A percentile compares a stretch with the other conserved stretches of the same genome.
These are phyloP conservation scores for Reticulitermes speratus DNA, from an alignment of 1,140 invertebrate genomes.

Conservation along the genomic window DNA sequence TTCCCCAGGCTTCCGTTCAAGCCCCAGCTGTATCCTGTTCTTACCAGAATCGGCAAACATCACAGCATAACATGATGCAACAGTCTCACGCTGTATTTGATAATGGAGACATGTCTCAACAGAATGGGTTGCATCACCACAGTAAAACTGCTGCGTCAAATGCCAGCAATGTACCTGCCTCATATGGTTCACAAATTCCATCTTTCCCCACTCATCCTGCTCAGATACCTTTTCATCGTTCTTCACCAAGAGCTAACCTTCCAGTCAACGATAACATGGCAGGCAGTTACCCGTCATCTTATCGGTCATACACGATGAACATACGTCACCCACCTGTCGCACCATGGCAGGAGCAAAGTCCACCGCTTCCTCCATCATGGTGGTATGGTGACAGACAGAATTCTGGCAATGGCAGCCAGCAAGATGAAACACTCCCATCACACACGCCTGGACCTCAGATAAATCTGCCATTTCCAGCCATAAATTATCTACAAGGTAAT, in stretches of 20 bases:
- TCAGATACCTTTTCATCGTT: neutral
- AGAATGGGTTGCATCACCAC: neutral
- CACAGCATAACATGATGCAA: neutral
- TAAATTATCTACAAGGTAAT: slow-evolving; percentile 14
- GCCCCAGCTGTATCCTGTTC: neutral
- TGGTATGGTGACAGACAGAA: slow-evolving; percentile 7
- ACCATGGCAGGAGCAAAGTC: neutral
- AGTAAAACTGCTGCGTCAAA: neutral
- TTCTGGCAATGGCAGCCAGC: neutral
- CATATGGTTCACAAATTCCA: neutral
- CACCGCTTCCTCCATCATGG: neutral
- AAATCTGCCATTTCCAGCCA: neutral
- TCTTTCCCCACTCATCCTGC: neutral
- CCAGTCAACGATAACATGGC: neutral
- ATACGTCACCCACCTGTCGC: neutral
- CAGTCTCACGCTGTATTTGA: neutral
- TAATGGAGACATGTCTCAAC: neutral
- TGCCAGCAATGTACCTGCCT: neutral
- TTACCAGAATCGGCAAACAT: neutral
- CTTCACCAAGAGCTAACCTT: neutral
- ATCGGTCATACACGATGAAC: neutral
- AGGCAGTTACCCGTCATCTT: neutral
- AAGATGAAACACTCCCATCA: neutral
- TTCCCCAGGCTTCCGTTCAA: neutral
- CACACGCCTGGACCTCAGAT: neutral